Evolutionary conservation across 2,113 vertebrate species (phyloP).

Genomic region (Ammodytes marinus): DNA sequence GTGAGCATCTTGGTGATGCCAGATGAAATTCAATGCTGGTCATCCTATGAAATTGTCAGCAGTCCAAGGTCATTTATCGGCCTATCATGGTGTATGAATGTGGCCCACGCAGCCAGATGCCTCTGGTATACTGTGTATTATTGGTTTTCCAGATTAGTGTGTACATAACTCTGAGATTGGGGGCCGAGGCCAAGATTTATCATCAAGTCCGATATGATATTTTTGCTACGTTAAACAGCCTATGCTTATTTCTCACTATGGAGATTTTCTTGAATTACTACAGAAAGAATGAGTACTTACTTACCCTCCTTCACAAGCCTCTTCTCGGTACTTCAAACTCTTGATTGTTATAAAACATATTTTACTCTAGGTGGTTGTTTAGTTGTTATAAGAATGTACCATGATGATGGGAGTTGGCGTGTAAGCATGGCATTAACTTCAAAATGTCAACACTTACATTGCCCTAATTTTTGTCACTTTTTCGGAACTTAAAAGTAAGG

Average conservation of each 20-base stretch:
- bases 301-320: background rate
- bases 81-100: background rate
- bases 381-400: background rate
- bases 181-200: constrained; percentile 6
- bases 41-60: constrained; percentile 37
- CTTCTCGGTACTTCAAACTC: background rate
- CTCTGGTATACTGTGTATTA: constrained; percentile 46
- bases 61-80: constrained; percentile 48
- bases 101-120: constrained; percentile 28
- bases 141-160: constrained; percentile 61
- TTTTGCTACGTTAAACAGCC: constrained; percentile 1
- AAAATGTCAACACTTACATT: constrained; percentile 1
- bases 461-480: background rate
- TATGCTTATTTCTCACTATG: background rate
- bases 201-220: constrained; percentile 2
- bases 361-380: background rate
- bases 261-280: background rate
- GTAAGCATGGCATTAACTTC: background rate
- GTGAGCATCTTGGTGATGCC: constrained; percentile 39
- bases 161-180: constrained; percentile 43
- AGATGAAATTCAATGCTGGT: constrained; percentile 44
- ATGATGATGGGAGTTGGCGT: background rate
- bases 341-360: background rate
- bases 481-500: constrained; percentile 6
- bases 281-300: background rate